Evolutionary conservation across 2,888 invertebrate species (phyloP), one percentile per base, ranked within the genome.

Genomic region (Scaptomyza caliginosa): DNA sequence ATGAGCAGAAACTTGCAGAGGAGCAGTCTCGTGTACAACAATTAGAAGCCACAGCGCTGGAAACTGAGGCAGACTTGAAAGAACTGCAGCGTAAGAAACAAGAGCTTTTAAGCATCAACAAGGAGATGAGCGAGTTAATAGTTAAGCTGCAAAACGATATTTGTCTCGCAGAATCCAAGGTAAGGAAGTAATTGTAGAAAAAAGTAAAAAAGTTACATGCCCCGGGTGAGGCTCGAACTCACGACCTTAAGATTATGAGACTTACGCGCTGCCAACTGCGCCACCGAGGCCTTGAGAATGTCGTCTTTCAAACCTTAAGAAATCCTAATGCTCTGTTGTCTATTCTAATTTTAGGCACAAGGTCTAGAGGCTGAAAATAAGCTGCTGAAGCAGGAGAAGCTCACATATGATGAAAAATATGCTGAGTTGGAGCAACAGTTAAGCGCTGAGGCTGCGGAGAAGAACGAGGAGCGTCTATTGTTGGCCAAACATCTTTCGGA

Each of bases 41-140:
- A 38, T 65, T 90, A 30, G 92, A 94, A 69, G 92, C 92, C 63
- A 91, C 92, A 30, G 93, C 94, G 74, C 90, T 91, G 23, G 96
- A 96, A 67, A 91, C 95, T 32, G 93, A 94, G 78, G 91, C 92
- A 11, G 96, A 96, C 75, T 94, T 95, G 92, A 93, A 93, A 38
- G 92, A 93, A 3, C 94, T 96, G 84, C 92, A 94, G 42, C 92
- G 92, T 24, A 93, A 96, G 66, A 97, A 97, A 90, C 94, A 94
- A 0, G 96, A 96, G 82, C 92, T 97, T 84, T 92, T 97, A 0
- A 93, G 94, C 49, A 95, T 97, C 74, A 96, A 96, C 2, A 95
- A 96, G 89, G 94, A 95, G 89, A 92, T 96, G 69, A 96, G 96
- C 1, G 95, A 95, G 75, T 94, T 95, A 84, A 96, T 96, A 89